These are phyloP conservation scores for Corythornis vintsioides DNA, from an alignment of 2,113 vertebrate genomes.

Conservation along the genomic window DNA sequence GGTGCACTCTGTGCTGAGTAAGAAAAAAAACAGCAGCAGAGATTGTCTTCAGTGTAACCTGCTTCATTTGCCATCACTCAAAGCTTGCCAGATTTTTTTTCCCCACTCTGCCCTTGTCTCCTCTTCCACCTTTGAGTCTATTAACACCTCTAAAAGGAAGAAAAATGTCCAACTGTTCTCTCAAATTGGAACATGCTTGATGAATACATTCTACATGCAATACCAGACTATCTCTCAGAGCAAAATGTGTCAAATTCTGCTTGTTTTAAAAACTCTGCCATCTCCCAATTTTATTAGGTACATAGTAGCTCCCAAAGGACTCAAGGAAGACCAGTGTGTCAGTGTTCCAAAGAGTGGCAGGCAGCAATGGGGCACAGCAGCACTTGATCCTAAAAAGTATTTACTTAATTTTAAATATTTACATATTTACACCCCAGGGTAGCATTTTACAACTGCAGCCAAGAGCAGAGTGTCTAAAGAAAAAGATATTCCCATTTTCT, in stretches of 20 bases:
- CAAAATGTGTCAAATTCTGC: neutral
- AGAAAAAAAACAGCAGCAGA: neutral
- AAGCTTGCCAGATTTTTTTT: neutral
- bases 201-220: neutral
- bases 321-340: neutral
- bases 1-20: neutral
- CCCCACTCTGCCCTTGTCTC: neutral
- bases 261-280: neutral
- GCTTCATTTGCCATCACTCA: neutral
- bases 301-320: neutral
- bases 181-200: neutral
- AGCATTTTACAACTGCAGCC: neutral
- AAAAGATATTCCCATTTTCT: neutral
- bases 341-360: neutral
- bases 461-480: neutral
- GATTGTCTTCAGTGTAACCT: neutral
- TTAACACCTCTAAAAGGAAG: conserved; percentile 18
- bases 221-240: neutral
- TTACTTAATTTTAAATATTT: too few species aligned
- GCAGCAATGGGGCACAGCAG: neutral
- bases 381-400: neutral
- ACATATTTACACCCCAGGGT: neutral
- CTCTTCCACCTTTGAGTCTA: conserved; percentile 22
- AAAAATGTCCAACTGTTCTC: neutral
- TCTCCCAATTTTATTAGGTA: neutral